phyloP scores from a whole-genome alignment of 2,113 vertebrate species.

The Lagenorhynchus albirostris region DNA sequence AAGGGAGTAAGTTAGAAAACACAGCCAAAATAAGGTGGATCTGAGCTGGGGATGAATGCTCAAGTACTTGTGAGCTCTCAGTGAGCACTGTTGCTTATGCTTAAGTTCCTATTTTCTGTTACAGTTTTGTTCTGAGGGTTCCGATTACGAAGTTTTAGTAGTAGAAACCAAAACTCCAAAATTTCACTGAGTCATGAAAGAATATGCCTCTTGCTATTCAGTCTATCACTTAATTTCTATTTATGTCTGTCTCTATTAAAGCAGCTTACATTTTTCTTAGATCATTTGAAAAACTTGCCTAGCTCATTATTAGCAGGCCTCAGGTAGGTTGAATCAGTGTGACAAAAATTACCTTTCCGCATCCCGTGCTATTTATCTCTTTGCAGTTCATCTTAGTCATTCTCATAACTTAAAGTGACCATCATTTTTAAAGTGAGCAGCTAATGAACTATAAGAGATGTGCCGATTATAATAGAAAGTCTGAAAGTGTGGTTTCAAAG shows the following conservation, averaged over 20 bases:
- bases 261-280: not conserved
- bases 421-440: conserved; percentile 13
- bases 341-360: not conserved
- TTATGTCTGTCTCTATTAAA: not conserved
- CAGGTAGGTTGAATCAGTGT: not conserved
- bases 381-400: not conserved
- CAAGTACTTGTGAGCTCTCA: not conserved
- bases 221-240: not conserved
- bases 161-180: not conserved
- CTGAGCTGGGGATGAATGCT: not conserved
- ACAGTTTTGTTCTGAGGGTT: not conserved
- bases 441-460: not conserved
- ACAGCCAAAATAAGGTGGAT: conserved; percentile 14
- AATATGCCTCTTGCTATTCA: not conserved
- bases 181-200: not conserved
- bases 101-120: not conserved
- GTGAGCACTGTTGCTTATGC: not conserved
- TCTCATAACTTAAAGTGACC: not conserved
- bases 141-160: not conserved
- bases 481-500: not conserved
- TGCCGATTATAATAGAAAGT: not conserved
- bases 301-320: not conserved
- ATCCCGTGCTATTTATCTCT: not conserved
- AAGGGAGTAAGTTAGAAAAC: not conserved
- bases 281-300: not conserved